These are phyloP conservation scores for Eleutherodactylus coqui DNA, from an alignment of 2,797 vertebrate genomes.

Conservation along the genomic window DNA sequence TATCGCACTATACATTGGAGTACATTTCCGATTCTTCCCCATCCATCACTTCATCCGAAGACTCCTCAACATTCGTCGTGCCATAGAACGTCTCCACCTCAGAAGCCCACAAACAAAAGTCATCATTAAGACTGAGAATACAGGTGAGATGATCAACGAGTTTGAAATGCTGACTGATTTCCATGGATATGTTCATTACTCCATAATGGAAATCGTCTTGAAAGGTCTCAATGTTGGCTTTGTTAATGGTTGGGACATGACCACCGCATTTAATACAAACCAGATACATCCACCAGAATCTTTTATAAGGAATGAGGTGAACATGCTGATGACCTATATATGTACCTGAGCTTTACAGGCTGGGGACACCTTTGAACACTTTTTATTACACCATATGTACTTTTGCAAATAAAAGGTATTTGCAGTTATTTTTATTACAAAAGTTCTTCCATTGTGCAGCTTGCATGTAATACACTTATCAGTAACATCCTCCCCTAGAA, in stretches of 20 bases:
- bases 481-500: too few relatives aligned
- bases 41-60: constrained; percentile 58
- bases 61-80: constrained; percentile 36
- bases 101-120: constrained; percentile 54
- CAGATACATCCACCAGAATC: neutral
- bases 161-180: neutral
- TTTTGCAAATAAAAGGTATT: too few relatives aligned
- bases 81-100: constrained; percentile 53
- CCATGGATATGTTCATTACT: neutral
- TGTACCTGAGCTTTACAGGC: neutral
- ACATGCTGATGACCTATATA: constrained; percentile 63
- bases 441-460: too few relatives aligned
- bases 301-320: constrained; percentile 58
- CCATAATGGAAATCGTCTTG: constrained; percentile 59
- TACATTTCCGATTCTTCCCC: constrained; percentile 55
- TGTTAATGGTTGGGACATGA: constrained; percentile 65
- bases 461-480: too few relatives aligned
- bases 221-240: constrained; percentile 59
- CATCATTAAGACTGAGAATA: neutral
- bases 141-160: neutral
- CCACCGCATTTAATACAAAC: constrained; percentile 37
- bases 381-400: too few relatives aligned
- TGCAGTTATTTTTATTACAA: too few relatives aligned
- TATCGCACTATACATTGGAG: neutral
- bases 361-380: too few relatives aligned